Base-by-base conservation (phyloP, 64 coral and sea anemone genomes). In the Platygyra sinensis region DNA sequence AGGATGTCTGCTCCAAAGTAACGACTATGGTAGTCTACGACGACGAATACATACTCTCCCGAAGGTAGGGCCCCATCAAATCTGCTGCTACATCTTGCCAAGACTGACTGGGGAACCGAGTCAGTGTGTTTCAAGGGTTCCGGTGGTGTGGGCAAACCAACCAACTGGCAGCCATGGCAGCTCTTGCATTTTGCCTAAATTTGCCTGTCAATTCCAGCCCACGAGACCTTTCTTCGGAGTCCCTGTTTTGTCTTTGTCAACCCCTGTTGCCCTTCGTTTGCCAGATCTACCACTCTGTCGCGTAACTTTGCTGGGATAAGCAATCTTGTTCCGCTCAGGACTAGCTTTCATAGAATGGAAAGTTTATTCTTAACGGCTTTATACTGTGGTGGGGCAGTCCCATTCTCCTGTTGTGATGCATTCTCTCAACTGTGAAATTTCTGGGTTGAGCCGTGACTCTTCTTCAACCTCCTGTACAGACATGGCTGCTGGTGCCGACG, bases 51-150 rank as follows among this genome's bases (percentile, higher is more conserved):
- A 28, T 73, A 73, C 7, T 86, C 88, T 57, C 62, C 87, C 39
- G 52, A 73, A 15, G 52, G 87, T 28, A 87, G 63, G 1, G 62
- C n/a, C n/a, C n/a, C n/a, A n/a, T n/a, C n/a, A n/a, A n/a, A n/a
- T n/a, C n/a, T n/a, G n/a, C n/a, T 87, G 77, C 84, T 52, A 91
- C 17, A 69, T 94, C 82, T 74, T 76, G 73, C 88, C 93, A 94
- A 0, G 67, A 64, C 62, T 87, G 82, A 20, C 31, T 74, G 28
- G 82, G 88, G 29, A 94, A 91, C 19, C n/a, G n/a, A n/a, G n/a
- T 80, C 30, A 8, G 77, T 87, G 24, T 86, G 27, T 60, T 51
- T 86, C 63, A 94, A 27, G 17, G 91, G 76, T 81, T 87, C 84
- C 0, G 90, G 91, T 80, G 91, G 85, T 62, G 85, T 72, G 1